Evolutionary conservation across 2,797 vertebrate species (phyloP), one percentile per base, ranked within the genome.

Genomic region (Fistularia tabacaria): DNA sequence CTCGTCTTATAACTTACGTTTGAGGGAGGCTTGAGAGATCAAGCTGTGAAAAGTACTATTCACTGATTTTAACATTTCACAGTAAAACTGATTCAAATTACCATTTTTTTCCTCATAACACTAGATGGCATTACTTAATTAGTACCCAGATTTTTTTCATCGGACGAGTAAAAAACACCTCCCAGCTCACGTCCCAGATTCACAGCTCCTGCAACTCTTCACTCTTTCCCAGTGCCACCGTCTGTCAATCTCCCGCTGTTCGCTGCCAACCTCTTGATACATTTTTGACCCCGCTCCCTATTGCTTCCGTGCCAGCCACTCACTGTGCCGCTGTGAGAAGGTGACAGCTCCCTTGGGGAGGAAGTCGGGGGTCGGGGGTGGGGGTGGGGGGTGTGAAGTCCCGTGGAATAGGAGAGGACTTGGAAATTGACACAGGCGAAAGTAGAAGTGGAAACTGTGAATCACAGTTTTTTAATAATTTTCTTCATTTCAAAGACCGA

Each of bases 141-240:
- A n/a, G n/a, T n/a, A n/a, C n/a, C n/a, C n/a, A n/a, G n/a, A n/a
- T n/a, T n/a, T n/a, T n/a, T n/a, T n/a, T n/a, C n/a, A n/a, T n/a
- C n/a, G n/a, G n/a, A n/a, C n/a, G n/a, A n/a, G n/a, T n/a, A n/a
- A n/a, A 64, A 69, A 63, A 62, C 65, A 51, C 49, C 39, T 62
- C 58, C 46, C 43, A 67, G 43, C 73, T 59, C 55, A 64, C 59
- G 54, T 71, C 40, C 61, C 46, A 52, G 47, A 50, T 47, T 71
- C 6, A 38, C 52, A 60, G 57, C 43, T 69, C 55, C 39, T 62
- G 48, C 49, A 45, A 14, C 42, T 53, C 25, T 49, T 58, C 49
- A 14, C 62, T 40, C 15, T 57, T 75, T 69, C 56, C 46, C 48
- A 57, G 15, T n/a, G 36, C 15, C 14, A 8, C 47, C 15, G 47